Evolutionary conservation across 2,888 invertebrate genomes (phyloP).

Genomic region (Xylota sylvarum): DNA sequence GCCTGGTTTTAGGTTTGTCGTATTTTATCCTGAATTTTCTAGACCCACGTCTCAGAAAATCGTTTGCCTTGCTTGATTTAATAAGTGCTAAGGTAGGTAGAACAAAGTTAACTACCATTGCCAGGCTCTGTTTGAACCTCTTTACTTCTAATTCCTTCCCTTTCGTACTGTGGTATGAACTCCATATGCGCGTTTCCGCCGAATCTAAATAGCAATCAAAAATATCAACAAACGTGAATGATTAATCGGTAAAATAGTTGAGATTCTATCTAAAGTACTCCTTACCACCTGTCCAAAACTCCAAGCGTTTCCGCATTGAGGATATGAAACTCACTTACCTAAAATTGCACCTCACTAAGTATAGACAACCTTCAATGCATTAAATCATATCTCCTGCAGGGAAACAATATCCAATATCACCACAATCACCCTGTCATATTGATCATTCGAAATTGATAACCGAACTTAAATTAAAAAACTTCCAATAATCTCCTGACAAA

Average conservation of each 20-base stretch:
- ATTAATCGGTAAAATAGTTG: not conserved
- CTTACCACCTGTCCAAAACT: slow-evolving; percentile 33
- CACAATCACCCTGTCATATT: slow-evolving; percentile 53
- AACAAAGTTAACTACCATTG: too few species aligned
- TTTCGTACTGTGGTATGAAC: too few species aligned
- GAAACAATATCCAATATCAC: slow-evolving; percentile 36
- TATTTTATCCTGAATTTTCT: too few species aligned
- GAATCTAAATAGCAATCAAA: too few species aligned
- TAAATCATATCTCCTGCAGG: slow-evolving; percentile 3
- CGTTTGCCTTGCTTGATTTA: too few species aligned
- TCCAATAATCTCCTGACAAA: slow-evolving; percentile 77
- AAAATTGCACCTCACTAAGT: slow-evolving; percentile 16
- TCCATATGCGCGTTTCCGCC: too few species aligned
- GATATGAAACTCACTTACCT: not conserved
- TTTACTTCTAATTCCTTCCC: too few species aligned
- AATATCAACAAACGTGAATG: too few species aligned
- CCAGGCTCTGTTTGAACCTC: too few species aligned
- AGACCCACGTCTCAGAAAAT: too few species aligned
- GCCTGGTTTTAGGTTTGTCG: too few species aligned
- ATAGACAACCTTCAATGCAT: not conserved
- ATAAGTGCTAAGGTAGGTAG: too few species aligned
- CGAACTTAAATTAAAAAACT: slow-evolving; percentile 60
- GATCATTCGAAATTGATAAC: slow-evolving; percentile 72
- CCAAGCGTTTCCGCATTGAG: not conserved
- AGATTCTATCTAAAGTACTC: slow-evolving; percentile 5